phyloP scores from a whole-genome alignment of 2,888 invertebrate species.

The Caenorhabditis doughertyi region DNA sequence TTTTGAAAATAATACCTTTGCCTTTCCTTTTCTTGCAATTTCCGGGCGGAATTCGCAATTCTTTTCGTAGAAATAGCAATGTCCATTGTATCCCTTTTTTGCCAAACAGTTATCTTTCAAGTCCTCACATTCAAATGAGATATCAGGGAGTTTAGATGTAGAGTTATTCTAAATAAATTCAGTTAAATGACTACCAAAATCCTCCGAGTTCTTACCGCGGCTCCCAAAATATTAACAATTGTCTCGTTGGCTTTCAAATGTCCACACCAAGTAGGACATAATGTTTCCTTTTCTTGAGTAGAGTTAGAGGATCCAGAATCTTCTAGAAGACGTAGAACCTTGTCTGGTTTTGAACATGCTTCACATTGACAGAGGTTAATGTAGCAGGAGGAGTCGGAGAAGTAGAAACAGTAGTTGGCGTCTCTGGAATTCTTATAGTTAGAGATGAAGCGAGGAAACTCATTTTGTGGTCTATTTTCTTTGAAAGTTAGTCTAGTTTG shows the following conservation, averaged over 20 bases:
- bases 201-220: slow-evolving; percentile 12
- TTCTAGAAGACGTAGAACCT: slow-evolving; percentile 25
- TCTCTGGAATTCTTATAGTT: slow-evolving; percentile 49
- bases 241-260: slow-evolving; percentile 49
- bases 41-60: slow-evolving; percentile 44
- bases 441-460: background rate
- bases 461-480: too few species aligned
- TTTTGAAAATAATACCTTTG: background rate
- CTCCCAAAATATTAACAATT: slow-evolving; percentile 47
- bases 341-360: slow-evolving; percentile 40
- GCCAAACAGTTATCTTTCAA: slow-evolving; percentile 58
- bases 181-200: too few species aligned
- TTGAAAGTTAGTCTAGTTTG: too few species aligned
- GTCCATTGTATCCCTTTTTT: slow-evolving; percentile 60
- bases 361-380: slow-evolving; percentile 65
- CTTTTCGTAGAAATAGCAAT: slow-evolving; percentile 65
- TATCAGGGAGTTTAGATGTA: slow-evolving; percentile 26
- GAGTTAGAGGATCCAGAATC: slow-evolving; percentile 21
- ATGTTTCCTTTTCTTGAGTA: slow-evolving; percentile 3
- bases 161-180: slow-evolving; percentile 35
- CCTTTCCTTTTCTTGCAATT: slow-evolving; percentile 44
- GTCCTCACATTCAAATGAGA: slow-evolving; percentile 58
- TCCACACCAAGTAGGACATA: slow-evolving; percentile 61
- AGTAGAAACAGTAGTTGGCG: slow-evolving; percentile 70
- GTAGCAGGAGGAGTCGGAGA: slow-evolving; percentile 66